Base-by-base conservation (phyloP, 2,797 vertebrate species). In the Euphonia xanthogaster region DNA sequence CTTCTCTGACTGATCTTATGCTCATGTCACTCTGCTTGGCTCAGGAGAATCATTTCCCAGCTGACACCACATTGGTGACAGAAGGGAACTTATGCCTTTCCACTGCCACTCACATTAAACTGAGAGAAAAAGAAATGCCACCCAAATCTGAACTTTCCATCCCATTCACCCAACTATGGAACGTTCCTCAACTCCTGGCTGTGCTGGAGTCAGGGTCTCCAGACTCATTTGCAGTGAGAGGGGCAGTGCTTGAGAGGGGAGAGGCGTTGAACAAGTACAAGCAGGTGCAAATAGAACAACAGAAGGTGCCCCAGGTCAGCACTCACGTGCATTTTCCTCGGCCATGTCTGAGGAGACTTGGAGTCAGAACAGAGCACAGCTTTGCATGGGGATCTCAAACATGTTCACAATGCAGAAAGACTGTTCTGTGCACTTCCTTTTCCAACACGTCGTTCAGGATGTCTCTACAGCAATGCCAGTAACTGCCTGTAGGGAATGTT, bases 381-480 rank as follows among this genome's bases (percentile, higher is more conserved):
- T 93, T 87, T 95, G 92, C 89, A 95, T 31, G 76, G 95, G 91
- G 91, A 54, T 83, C 96, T 94, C 93, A 96, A 42, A 92, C 82
- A 95, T 72, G 90, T 57, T 65, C 94, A 91, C 91, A 96, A 22
- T 87, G 89, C 67, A 74, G 94, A 93, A 75, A 79, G 92, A 82
- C 61, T 76, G 88, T 94, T 66, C 91, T 87, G 81, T 53, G 92
- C 78, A 92, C 84, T 82, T 93, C 90, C 87, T 91, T 94, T 82
- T 88, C 94, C 95, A 93, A 83, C 92, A 77, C 57, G 78, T 23
- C 35, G 54, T 53, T 91, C 92, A 91, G 84, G 92, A 91, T 58
- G 88, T 51, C 90, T 93, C 95, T 95, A 88, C 88, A 87, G 93
- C 94, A 96, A 95, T 93, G 92, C 95, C 95, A 95, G 93, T 77